Percentiles rank a stretch among this genome's conserved stretches.
phyloP scores from a whole-genome alignment of 2,888 invertebrate genomes.

The Stenolophus ochropezus region DNA sequence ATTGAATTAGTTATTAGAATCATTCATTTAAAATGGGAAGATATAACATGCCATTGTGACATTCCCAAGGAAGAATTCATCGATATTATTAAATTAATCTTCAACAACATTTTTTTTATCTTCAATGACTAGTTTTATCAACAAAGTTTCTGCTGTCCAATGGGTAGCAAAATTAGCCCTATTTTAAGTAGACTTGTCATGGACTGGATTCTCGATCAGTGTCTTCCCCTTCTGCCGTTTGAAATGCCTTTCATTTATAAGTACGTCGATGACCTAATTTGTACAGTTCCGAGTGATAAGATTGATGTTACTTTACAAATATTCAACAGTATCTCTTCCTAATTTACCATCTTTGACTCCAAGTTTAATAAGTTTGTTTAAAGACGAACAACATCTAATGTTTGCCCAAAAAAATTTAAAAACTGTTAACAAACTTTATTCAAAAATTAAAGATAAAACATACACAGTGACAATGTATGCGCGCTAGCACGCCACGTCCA shows the following conservation, averaged over 20 bases:
- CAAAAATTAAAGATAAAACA: no score
- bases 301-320: not conserved
- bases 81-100: not conserved
- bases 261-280: slow-evolving; percentile 6
- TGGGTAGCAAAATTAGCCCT: slow-evolving; percentile 5
- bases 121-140: not conserved
- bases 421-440: no score
- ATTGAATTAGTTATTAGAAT: not conserved
- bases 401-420: no score
- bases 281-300: not conserved
- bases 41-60: not conserved
- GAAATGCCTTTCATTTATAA: slow-evolving; percentile 4
- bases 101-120: not conserved
- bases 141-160: not conserved
- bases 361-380: no score
- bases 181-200: not conserved
- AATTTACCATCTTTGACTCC: no score
- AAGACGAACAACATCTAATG: no score
- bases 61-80: not conserved
- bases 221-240: not conserved
- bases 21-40: not conserved
- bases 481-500: no score
- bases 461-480: no score
- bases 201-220: slow-evolving; percentile 1
- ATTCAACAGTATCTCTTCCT: not conserved